Evolutionary conservation across 2,113 vertebrate genomes (phyloP).

Genomic region (Notarius quadriscutis): DNA sequence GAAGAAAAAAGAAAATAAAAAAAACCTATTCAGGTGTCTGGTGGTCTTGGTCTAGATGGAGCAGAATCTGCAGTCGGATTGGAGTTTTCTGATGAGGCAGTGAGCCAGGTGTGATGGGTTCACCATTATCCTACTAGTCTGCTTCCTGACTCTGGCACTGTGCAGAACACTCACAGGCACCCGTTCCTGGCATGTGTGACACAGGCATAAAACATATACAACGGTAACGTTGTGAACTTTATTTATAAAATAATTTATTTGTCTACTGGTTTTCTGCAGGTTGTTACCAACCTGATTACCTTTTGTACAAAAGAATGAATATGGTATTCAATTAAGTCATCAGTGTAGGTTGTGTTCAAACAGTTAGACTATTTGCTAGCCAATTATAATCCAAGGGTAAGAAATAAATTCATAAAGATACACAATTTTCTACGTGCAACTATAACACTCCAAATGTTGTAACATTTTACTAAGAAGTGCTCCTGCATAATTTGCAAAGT

Average conservation of each 20-base stretch:
- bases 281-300: neutral
- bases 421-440: neutral
- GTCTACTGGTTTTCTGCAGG: neutral
- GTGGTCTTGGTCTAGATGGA: too few species aligned
- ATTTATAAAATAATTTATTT: neutral
- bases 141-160: too few species aligned
- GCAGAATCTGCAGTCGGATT: too few species aligned
- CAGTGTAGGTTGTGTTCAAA: neutral
- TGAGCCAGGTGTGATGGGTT: too few species aligned
- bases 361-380: neutral
- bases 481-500: neutral
- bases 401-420: neutral
- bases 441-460: neutral
- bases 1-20: too few species aligned
- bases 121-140: too few species aligned
- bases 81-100: too few species aligned
- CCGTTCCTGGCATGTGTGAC: neutral
- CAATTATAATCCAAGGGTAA: neutral
- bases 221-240: neutral
- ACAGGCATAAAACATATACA: neutral
- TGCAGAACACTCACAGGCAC: too few species aligned
- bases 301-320: neutral
- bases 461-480: neutral
- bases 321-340: neutral
- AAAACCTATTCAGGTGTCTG: too few species aligned